Percentiles rank a stretch among this genome's conserved stretches.
These are phyloP conservation scores for Coregonus suidteri DNA, from an alignment of 2,797 vertebrate genomes.

Conservation along the genomic window DNA sequence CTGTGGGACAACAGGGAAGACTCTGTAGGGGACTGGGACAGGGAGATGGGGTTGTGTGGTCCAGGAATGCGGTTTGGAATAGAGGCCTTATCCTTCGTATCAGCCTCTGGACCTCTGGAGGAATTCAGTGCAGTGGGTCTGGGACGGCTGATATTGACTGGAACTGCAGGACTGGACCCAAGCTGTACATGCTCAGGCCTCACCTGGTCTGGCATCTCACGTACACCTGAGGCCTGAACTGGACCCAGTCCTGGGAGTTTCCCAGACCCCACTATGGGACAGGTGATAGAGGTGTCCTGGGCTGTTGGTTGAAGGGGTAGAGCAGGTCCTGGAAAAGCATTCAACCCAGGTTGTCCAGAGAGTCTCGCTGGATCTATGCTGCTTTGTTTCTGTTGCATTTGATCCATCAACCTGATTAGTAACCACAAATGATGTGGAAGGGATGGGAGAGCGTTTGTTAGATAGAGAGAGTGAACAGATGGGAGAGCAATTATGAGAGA, in stretches of 20 bases:
- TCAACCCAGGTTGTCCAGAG: constrained; percentile 40
- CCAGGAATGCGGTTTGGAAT: constrained; percentile 60
- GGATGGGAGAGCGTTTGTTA: neutral
- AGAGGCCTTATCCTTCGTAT: constrained; percentile 58
- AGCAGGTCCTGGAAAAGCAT: constrained; percentile 29
- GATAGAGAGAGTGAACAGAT: constrained; percentile 4
- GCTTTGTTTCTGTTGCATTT: constrained; percentile 50
- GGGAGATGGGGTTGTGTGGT: constrained; percentile 47
- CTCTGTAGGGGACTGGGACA: constrained; percentile 69
- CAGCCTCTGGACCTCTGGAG: constrained; percentile 41
- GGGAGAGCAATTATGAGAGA: too few species aligned
- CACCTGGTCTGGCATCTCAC: constrained; percentile 31
- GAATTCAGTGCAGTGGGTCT: constrained; percentile 67
- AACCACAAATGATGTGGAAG: neutral
- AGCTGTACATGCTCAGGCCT: constrained; percentile 35
- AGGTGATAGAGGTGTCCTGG: constrained; percentile 36
- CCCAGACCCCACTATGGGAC: constrained; percentile 26
- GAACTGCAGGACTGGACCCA: constrained; percentile 43
- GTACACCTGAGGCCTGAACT: constrained; percentile 22
- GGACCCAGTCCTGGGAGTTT: constrained; percentile 27
- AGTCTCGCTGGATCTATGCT: constrained; percentile 42
- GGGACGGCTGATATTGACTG: constrained; percentile 68
- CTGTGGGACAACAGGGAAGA: constrained; percentile 56
- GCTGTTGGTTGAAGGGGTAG: too few species aligned
- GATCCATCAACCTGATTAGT: constrained; percentile 66